Conservation (phyloP, 1,140 invertebrate species). For the Leucophenga varia region DNA sequence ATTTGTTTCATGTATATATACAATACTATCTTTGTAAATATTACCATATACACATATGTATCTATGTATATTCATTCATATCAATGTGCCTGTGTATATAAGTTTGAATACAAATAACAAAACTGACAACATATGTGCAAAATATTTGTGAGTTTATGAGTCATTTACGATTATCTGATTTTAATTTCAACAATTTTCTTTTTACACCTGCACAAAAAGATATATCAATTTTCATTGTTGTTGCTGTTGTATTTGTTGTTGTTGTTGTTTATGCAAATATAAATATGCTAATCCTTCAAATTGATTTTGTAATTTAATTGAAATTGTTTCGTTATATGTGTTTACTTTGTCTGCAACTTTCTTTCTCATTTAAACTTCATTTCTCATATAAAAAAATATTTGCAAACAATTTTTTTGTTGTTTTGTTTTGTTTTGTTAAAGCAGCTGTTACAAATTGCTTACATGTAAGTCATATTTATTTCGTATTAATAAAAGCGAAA, state of each 20-base stretch:
- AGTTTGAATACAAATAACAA: conserved; percentile 1
- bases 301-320: conserved; percentile 53
- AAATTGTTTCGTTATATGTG: too few relatives aligned
- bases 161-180: conserved; percentile 49
- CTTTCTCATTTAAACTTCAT: too few relatives aligned
- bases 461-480: too few relatives aligned
- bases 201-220: conserved; percentile 50
- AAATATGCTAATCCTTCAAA: conserved; percentile 48
- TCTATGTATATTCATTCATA: conserved; percentile 8
- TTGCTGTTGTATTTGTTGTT: neutral
- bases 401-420: too few relatives aligned
- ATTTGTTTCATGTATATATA: too few relatives aligned
- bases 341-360: too few relatives aligned
- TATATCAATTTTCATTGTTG: neutral
- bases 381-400: too few relatives aligned
- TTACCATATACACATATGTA: conserved; percentile 7
- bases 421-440: conserved; percentile 31
- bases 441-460: conserved; percentile 51
- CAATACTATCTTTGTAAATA: too few relatives aligned
- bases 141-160: too few relatives aligned
- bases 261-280: conserved; percentile 22
- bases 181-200: conserved; percentile 48
- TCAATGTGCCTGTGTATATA: conserved; percentile 5
- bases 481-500: too few relatives aligned
- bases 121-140: too few relatives aligned